A percentile compares a stretch with the other conserved stretches of the same genome.
Conservation (phyloP, 2,888 invertebrate genomes). For the Sialis lutaria region DNA sequence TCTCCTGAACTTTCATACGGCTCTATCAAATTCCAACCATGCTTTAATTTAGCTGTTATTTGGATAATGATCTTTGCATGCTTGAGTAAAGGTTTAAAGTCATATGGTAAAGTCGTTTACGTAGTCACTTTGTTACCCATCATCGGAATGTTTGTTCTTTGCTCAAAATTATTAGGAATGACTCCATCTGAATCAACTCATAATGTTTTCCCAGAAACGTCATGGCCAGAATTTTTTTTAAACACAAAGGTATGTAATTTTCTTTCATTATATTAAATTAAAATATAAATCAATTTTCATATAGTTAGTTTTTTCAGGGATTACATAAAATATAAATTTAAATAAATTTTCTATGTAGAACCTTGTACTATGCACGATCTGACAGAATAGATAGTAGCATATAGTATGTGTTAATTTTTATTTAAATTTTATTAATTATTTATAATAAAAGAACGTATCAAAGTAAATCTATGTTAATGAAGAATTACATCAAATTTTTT, state of each 20-base stretch:
- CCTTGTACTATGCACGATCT: no score
- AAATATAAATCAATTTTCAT: not conserved
- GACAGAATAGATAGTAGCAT: no score
- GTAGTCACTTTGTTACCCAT: slow-evolving; percentile 64
- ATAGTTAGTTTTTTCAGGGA: no score
- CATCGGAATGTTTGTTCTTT: slow-evolving; percentile 52
- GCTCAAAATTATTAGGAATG: slow-evolving; percentile 56
- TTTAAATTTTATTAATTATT: no score
- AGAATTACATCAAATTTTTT: slow-evolving; percentile 5
- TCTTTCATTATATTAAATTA: not conserved
- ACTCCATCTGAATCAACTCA: slow-evolving; percentile 46
- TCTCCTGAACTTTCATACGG: slow-evolving; percentile 25
- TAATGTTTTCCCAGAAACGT: slow-evolving; percentile 60
- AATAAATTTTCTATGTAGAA: no score
- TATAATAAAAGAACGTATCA: not conserved
- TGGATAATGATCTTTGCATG: slow-evolving; percentile 83
- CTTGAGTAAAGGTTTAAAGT: slow-evolving; percentile 71
- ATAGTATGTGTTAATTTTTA: no score
- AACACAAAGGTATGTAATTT: slow-evolving; percentile 48
- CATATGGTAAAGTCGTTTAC: slow-evolving; percentile 70
- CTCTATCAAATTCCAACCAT: slow-evolving; percentile 68
- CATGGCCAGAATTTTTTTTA: slow-evolving; percentile 71
- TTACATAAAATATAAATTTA: no score
- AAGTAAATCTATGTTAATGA: no score
- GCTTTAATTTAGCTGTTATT: slow-evolving; percentile 75